These are phyloP conservation scores for Ophonus ardosiacus DNA, from an alignment of 2,888 invertebrate genomes.

Conservation along the genomic window DNA sequence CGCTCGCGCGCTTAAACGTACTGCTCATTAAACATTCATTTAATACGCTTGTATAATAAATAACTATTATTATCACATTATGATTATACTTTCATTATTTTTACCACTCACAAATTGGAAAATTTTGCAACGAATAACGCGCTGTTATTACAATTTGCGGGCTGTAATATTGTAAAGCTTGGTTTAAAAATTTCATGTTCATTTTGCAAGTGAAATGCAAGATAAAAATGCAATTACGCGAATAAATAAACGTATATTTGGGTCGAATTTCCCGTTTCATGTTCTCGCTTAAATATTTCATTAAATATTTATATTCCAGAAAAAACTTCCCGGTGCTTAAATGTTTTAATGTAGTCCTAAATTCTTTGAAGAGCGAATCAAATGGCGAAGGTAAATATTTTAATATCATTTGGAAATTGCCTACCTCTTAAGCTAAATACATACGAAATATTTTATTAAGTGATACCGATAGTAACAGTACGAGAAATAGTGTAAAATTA, in stretches of 20 bases:
- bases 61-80: too few species aligned
- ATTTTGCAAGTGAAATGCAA: background rate
- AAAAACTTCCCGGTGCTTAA: background rate
- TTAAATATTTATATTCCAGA: conserved; percentile 9
- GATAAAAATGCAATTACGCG: background rate
- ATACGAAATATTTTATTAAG: too few species aligned
- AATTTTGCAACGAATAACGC: background rate
- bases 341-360: background rate
- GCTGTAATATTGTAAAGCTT: background rate
- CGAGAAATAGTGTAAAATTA: too few species aligned
- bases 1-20: too few species aligned
- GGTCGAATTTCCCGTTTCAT: background rate
- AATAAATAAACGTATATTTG: background rate
- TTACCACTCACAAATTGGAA: background rate
- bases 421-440: too few species aligned
- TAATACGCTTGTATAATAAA: too few species aligned
- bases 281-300: background rate
- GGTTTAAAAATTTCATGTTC: background rate
- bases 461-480: too few species aligned
- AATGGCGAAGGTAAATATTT: background rate
- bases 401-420: background rate
- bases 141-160: background rate
- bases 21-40: too few species aligned
- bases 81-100: too few species aligned
- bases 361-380: background rate